Evolutionary conservation across 2,797 vertebrate genomes (phyloP).

Genomic region (Picus viridis): DNA sequence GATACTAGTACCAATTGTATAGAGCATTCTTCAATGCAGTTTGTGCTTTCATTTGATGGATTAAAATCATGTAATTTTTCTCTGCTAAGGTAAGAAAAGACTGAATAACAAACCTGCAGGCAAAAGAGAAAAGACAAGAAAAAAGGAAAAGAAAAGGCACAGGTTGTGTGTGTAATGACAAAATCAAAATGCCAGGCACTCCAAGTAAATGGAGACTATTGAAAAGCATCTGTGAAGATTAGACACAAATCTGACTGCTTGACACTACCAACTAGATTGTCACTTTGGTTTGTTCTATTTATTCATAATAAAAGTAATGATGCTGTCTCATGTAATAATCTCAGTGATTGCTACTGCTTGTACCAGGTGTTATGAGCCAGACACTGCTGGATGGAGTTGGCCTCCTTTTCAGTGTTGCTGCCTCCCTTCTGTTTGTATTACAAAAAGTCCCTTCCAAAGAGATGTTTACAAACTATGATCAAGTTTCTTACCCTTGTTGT

Average conservation of each 20-base stretch:
- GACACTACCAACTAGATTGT: background rate
- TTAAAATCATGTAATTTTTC: background rate
- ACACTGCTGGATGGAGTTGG: background rate
- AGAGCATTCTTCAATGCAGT: background rate
- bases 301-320: background rate
- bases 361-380: background rate
- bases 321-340: background rate
- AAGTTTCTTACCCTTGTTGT: constrained; percentile 39
- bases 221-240: background rate
- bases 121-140: background rate
- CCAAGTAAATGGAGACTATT: background rate
- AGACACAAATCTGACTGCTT: background rate
- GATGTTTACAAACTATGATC: constrained; percentile 17
- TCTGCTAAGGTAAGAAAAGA: background rate
- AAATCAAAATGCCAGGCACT: background rate
- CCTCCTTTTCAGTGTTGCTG: background rate
- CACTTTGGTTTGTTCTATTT: background rate
- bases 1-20: background rate
- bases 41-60: background rate
- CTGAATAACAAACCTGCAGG: background rate
- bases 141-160: too few relatives aligned
- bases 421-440: background rate
- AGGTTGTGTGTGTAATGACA: background rate
- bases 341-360: background rate
- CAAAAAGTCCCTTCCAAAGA: background rate